Evolutionary conservation across 2,888 invertebrate genomes (phyloP), one percentile per base, ranked within the genome.

Genomic region (Petrophora chlorosata): DNA sequence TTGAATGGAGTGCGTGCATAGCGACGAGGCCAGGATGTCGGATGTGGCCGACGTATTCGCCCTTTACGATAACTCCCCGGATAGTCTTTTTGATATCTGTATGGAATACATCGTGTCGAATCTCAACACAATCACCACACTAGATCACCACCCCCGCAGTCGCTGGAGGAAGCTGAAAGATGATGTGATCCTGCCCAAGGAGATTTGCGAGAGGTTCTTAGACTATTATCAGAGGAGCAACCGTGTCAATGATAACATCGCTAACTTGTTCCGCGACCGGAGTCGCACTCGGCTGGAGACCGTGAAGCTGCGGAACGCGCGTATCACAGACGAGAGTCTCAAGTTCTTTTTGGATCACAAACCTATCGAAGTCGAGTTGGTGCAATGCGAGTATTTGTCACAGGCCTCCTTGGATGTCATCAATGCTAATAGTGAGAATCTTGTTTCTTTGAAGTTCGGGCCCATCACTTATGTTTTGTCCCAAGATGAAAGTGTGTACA

Each of bases 331-430:
- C 73, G 86, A 91, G 51, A 94, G 95, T 45, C 82, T 97, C 35
- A 90, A 92, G 59, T 92, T 92, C 39, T 82, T 98, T 9, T 85
- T 95, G 77, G 91, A 92, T 36, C 97, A 97, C 79, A 93, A 94
- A 57, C 91, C 96, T 25, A 84, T 91, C 8, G 94, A 95, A 56
- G 82, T 98, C 34, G 95, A 96, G 61, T 88, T 98, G 56, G 92
- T 93, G 45, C 94, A 95, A 65, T 96, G 96, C 76, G 91, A 92
- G 54, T 91, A 92, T 56, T 82, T 97, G 30, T 93, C 94, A 0
- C 87, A 92, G 28, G 77, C 85, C 13, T 92, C 94, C 13, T 90
- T 97, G 53, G 92, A 93, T 50, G 84, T 92, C 44, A 92, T 97
- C 38, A 95, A 95, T 60, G 88, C 87, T 44, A 91, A 94, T 72